Conservation (phyloP, 2,113 vertebrate genomes). For the Panurus biarmicus region DNA sequence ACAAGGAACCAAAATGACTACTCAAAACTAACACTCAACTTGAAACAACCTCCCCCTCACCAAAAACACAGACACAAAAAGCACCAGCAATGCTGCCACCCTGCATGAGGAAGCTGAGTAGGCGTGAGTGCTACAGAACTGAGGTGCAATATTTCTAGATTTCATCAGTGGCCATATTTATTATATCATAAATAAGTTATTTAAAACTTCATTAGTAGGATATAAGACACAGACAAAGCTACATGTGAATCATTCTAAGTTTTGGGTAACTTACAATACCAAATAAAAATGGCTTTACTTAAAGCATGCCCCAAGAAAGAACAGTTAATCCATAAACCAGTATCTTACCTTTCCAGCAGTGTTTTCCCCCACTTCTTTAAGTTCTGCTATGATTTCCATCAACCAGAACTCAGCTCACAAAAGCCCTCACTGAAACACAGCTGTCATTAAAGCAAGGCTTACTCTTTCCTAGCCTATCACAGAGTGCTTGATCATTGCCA, state of each 20-base stretch:
- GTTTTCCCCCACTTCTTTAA: background rate
- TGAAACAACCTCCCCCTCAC: background rate
- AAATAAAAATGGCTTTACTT: background rate
- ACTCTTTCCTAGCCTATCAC: background rate
- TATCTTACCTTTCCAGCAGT: background rate
- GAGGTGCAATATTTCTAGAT: background rate
- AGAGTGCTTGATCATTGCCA: background rate
- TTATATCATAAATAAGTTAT: background rate
- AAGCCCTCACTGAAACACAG: background rate
- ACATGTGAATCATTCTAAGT: background rate
- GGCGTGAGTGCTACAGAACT: background rate
- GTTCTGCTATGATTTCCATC: background rate
- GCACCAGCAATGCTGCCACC: fast-evolving
- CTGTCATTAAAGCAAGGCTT: background rate
- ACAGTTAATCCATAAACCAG: fast-evolving
- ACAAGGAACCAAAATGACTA: background rate
- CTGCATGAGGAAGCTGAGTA: fast-evolving
- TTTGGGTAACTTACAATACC: background rate
- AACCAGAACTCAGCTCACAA: background rate
- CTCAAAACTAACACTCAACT: background rate
- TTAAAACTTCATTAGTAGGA: background rate
- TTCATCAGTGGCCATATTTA: background rate
- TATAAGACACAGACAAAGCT: background rate
- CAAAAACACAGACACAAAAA: background rate
- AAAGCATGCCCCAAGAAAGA: background rate